A percentile compares a stretch with the other conserved stretches of the same genome.
Evolutionary conservation across 2,113 vertebrate species (phyloP).

Genomic region (Corythoichthys intestinalis): DNA sequence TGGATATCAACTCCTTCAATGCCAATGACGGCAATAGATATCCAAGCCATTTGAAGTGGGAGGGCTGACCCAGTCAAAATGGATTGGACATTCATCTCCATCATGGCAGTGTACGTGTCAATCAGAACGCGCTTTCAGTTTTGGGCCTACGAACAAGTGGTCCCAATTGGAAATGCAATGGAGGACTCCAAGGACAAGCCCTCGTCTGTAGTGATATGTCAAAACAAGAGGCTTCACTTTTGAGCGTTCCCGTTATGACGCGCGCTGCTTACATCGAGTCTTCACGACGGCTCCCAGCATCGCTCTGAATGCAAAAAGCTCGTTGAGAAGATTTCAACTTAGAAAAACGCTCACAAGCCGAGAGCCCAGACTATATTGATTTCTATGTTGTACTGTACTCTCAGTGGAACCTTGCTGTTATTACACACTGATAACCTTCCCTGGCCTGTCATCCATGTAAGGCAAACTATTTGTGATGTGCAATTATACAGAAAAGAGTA

Average conservation of each 20-base stretch:
- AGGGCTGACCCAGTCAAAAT: too few relatives aligned
- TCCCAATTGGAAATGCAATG: background rate
- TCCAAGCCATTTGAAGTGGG: too few relatives aligned
- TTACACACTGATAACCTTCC: conserved; percentile 57
- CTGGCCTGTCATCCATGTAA: conserved; percentile 40
- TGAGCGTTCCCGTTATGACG: background rate
- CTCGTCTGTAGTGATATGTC: conserved; percentile 1
- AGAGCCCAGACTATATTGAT: background rate
- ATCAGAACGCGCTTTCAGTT: background rate
- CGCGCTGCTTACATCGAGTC: background rate
- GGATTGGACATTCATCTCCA: too few relatives aligned
- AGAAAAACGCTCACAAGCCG: background rate
- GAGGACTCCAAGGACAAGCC: background rate
- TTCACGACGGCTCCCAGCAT: background rate
- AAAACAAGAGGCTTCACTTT: background rate
- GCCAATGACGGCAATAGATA: too few relatives aligned
- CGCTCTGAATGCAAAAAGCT: background rate
- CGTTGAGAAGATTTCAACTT: background rate
- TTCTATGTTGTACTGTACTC: background rate
- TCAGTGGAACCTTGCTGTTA: conserved; percentile 29
- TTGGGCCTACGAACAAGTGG: background rate
- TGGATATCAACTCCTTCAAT: too few relatives aligned
- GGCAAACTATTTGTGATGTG: conserved; percentile 53
- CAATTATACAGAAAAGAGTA: conserved; percentile 69
- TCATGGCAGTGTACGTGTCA: background rate